These are phyloP conservation scores for Cliona cf. orientalis DNA, from an alignment of 37 sponge, comb jelly and placozoan genomes.

Conservation along the genomic window DNA sequence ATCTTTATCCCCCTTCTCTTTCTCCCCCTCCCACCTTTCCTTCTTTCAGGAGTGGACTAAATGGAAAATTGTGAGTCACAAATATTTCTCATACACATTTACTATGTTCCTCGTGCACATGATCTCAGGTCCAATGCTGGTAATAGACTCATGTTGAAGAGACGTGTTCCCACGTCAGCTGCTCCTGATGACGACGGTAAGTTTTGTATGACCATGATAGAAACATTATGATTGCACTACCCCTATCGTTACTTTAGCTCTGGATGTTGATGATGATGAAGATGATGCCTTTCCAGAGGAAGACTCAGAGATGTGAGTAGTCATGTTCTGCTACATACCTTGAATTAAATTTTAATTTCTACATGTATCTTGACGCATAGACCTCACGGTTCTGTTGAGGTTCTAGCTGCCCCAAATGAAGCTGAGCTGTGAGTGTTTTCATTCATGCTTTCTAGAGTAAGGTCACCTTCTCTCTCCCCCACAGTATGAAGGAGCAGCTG, in stretches of 20 bases:
- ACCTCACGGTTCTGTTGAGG: constrained; percentile 13
- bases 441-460: background rate
- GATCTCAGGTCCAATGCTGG: constrained; percentile 22
- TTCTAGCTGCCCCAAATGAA: background rate
- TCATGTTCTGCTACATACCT: too few relatives aligned
- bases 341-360: too few relatives aligned
- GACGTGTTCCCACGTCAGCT: background rate
- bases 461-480: background rate
- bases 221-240: background rate
- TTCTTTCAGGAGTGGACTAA: background rate
- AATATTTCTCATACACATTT: too few relatives aligned
- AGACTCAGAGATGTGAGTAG: background rate
- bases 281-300: constrained; percentile 27
- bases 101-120: too few relatives aligned
- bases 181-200: constrained; percentile 8
- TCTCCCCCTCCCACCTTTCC: too few relatives aligned
- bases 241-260: background rate
- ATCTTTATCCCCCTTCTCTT: too few relatives aligned
- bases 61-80: constrained; percentile 37
- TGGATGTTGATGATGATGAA: constrained; percentile 33
- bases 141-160: constrained; percentile 10
- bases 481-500: constrained; percentile 11
- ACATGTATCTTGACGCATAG: too few relatives aligned
- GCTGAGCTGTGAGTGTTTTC: background rate
- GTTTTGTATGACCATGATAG: background rate